Evolutionary conservation across 2,888 invertebrate species (phyloP).

Genomic region (Spisula solida): DNA sequence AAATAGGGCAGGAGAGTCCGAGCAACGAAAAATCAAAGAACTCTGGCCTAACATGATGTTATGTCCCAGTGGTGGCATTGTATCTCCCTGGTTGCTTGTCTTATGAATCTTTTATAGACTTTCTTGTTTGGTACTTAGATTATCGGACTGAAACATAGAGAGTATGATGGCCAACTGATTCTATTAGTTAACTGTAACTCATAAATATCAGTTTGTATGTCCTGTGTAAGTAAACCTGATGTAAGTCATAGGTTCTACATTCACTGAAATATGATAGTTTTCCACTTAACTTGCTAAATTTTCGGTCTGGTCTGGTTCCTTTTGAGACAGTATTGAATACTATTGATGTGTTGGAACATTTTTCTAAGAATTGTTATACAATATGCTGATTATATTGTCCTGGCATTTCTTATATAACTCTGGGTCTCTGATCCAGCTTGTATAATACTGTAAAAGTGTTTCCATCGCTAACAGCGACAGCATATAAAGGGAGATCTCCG

Average conservation of each 20-base stretch:
- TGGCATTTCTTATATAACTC: too few relatives aligned
- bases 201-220: neutral
- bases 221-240: neutral
- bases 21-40: too few relatives aligned
- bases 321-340: neutral
- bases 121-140: neutral
- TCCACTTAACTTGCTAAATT: neutral
- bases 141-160: neutral
- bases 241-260: too few relatives aligned
- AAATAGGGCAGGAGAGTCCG: too few relatives aligned
- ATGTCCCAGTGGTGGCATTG: neutral
- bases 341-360: neutral
- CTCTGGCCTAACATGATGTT: neutral
- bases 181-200: neutral
- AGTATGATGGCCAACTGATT: neutral
- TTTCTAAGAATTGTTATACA: neutral
- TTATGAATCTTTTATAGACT: constrained; percentile 25
- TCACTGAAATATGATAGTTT: too few relatives aligned
- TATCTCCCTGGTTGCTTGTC: neutral
- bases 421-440: too few relatives aligned
- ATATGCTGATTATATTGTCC: too few relatives aligned
- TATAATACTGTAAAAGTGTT: too few relatives aligned
- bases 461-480: too few relatives aligned
- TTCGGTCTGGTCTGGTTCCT: neutral
- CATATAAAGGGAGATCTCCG: too few relatives aligned